Percentiles rank a stretch among this genome's conserved stretches.
Evolutionary conservation across 2,113 vertebrate species (phyloP).

Genomic region (Tautogolabrus adspersus): DNA sequence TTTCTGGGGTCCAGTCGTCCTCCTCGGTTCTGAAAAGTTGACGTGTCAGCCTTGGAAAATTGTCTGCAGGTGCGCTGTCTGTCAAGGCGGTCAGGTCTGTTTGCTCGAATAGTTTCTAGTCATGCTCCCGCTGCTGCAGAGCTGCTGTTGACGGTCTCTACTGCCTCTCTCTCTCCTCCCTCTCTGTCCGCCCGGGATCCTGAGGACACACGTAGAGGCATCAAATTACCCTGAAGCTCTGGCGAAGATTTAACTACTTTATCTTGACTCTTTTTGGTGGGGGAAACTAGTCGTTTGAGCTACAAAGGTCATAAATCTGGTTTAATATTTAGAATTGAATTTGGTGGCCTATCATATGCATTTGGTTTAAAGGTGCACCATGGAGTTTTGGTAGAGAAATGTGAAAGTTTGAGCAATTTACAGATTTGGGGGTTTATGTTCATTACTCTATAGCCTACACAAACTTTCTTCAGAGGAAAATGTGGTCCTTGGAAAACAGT

Average conservation of each 20-base stretch:
- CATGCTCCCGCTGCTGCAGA: conserved; percentile 18
- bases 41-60: not conserved
- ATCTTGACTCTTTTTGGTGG: not conserved
- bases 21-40: not conserved
- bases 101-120: conserved; percentile 30
- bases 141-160: conserved; percentile 10
- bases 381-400: too few relatives aligned
- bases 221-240: conserved; percentile 46
- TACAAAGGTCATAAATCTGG: not conserved
- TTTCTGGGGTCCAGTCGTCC: not conserved
- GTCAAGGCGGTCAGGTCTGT: conserved; percentile 26
- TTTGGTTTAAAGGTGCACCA: too few relatives aligned
- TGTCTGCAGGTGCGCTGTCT: conserved; percentile 9
- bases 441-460: too few relatives aligned
- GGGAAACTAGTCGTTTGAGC: not conserved
- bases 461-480: too few relatives aligned
- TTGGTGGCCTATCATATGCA: too few relatives aligned
- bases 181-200: conserved; percentile 38
- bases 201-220: conserved; percentile 56
- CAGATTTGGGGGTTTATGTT: too few relatives aligned
- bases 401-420: too few relatives aligned
- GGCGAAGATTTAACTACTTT: not conserved
- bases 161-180: conserved; percentile 48
- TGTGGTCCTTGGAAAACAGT: too few relatives aligned
- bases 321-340: too few relatives aligned